phyloP scores from a whole-genome alignment of 2,113 vertebrate species.

The Eudyptes chrysolophus region DNA sequence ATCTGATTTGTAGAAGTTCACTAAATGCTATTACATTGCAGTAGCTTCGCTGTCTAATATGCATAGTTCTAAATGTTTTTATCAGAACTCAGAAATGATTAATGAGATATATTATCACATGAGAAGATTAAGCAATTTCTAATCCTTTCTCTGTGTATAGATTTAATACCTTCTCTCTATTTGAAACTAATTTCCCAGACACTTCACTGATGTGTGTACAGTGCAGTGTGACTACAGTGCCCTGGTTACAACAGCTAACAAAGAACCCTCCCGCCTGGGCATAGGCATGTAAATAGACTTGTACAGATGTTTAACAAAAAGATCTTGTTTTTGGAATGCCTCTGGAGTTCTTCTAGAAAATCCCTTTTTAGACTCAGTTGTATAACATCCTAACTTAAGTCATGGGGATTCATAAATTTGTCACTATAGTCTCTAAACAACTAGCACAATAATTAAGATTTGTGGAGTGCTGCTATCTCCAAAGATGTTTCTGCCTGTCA shows the following conservation, averaged over 20 bases:
- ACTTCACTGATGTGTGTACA: not conserved
- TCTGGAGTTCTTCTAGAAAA: not conserved
- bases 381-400: not conserved
- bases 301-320: not conserved
- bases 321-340: not conserved
- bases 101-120: not conserved
- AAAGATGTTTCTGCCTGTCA: not conserved
- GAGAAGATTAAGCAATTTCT: not conserved
- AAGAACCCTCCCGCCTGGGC: not conserved
- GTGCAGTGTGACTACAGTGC: too few species aligned
- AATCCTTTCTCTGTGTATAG: not conserved
- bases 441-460: not conserved
- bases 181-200: not conserved
- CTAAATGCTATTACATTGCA: not conserved
- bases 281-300: not conserved
- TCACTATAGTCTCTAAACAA: not conserved
- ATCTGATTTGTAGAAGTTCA: not conserved
- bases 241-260: not conserved
- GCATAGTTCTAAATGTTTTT: not conserved
- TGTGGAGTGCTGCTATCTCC: not conserved
- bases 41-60: not conserved
- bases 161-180: not conserved
- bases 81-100: not conserved
- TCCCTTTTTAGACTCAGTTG: not conserved
- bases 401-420: not conserved